These are phyloP conservation scores for Crotophaga sulcirostris DNA, from an alignment of 2,113 vertebrate species.

Conservation along the genomic window DNA sequence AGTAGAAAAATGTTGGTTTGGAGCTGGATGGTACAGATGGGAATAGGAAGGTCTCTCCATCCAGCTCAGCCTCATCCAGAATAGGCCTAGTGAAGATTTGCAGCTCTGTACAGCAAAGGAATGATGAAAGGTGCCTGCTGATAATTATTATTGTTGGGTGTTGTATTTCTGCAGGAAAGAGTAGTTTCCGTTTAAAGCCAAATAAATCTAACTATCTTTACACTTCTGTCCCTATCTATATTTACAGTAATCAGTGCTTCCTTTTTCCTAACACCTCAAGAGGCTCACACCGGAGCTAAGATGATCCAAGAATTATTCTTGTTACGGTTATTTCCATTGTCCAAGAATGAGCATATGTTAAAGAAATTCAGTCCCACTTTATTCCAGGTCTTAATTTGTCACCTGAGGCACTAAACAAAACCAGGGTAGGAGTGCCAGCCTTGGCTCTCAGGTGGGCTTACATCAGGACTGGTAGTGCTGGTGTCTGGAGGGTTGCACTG, in stretches of 20 bases:
- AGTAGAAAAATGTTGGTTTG: background rate
- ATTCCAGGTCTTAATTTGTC: background rate
- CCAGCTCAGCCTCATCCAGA: background rate
- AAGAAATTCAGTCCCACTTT: background rate
- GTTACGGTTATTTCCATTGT: background rate
- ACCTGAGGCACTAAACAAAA: background rate
- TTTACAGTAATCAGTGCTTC: background rate
- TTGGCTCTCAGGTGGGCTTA: background rate
- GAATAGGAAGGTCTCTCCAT: background rate
- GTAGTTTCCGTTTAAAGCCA: background rate
- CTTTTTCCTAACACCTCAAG: background rate
- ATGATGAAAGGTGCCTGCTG: background rate
- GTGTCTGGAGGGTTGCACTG: background rate
- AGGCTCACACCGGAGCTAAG: background rate
- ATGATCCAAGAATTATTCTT: slow-evolving; percentile 15
- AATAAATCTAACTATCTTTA: background rate
- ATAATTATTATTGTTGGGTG: background rate
- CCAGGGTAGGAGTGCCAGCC: fast-evolving
- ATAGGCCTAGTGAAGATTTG: background rate
- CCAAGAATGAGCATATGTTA: background rate
- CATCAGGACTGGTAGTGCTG: fast-evolving
- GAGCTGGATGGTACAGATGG: background rate
- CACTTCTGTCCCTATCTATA: background rate
- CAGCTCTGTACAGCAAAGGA: background rate
- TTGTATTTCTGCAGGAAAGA: background rate